Base-by-base conservation (phyloP, 2,113 vertebrate genomes). In the Oncorhynchus masou region DNA sequence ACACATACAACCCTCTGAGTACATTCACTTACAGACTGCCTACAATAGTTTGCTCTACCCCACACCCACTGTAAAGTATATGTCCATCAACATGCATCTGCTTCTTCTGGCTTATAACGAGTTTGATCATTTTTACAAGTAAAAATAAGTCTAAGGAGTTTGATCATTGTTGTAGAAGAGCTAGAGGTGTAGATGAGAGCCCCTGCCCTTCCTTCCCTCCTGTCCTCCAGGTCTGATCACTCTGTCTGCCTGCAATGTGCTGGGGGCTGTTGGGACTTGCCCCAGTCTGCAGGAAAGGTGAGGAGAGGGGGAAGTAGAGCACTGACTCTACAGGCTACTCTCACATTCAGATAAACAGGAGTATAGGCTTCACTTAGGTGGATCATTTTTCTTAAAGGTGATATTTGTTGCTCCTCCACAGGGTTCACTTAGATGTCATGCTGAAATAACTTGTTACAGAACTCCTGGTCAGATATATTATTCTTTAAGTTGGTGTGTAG, bases 301-400 rank as follows among this genome's bases (percentile, higher is more conserved):
- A 81, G 69, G 68, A 1, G 51, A 45, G 9, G 39, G 39, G 39
- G 9, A 45, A 45, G 29, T 71, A 54, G 74, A 45, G 70, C 85
- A 90, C 88, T 89, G 87, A 74, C 78, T 82, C 81, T 86, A n/a
- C 81, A 67, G 64, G 81, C 70, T 7, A 67, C 25, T 11, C 22
- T 29, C 65, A 25, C 9, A 29, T 25, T 25, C 25, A 67, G 65
- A 67, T 27, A 81, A 88, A 83, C 81, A 80, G 74, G 74, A 76
- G 75, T 76, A 81, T 80, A 74, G 68, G 77, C 85, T 86, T 86
- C 73, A 73, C 83, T 74, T 75, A 74, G 67, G 70, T 24, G 78
- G 71, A 75, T 67, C 12, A 22, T 12, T 22, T 22, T 34, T 75
- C 77, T 83, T 83, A 19, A 19, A 54, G 51, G 16, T 19, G 39